phyloP scores from a whole-genome alignment of 1,140 invertebrate species.

The Spodoptera frugiperda region DNA sequence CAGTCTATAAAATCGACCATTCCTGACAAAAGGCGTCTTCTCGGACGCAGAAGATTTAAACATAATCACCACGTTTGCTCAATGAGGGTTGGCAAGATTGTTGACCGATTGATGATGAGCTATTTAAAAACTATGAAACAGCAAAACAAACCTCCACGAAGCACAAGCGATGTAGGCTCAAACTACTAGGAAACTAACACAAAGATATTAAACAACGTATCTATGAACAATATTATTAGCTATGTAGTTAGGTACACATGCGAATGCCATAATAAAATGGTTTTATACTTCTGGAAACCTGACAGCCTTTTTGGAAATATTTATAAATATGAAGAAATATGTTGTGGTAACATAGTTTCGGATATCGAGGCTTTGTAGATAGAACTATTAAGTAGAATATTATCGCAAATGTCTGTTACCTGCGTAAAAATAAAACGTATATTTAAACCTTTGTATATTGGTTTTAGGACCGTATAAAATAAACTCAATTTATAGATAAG shows the following conservation, averaged over 20 bases:
- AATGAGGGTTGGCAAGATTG: too few species aligned
- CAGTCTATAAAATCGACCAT: too few species aligned
- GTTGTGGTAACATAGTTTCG: constrained; percentile 21
- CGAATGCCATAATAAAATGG: constrained; percentile 47
- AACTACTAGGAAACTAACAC: neutral
- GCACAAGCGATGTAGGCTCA: neutral
- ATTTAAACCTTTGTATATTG: neutral
- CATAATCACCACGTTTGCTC: too few species aligned
- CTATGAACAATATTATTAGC: constrained; percentile 30
- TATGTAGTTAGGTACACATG: constrained; percentile 27
- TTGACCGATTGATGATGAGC: too few species aligned
- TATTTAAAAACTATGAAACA: too few species aligned
- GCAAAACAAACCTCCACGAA: neutral
- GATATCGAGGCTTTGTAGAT: constrained; percentile 5
- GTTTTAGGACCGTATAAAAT: neutral
- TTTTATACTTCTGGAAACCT: constrained; percentile 36
- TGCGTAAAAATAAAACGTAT: constrained; percentile 15
- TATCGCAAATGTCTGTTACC: neutral
- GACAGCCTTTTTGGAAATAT: constrained; percentile 3
- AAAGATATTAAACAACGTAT: neutral
- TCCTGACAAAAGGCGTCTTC: too few species aligned
- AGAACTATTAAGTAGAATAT: neutral
- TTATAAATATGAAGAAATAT: constrained; percentile 38
- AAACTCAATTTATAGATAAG: neutral
- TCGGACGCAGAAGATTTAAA: too few species aligned